phyloP scores from a whole-genome alignment of 2,113 vertebrate genomes.

The Platichthys stellatus region DNA sequence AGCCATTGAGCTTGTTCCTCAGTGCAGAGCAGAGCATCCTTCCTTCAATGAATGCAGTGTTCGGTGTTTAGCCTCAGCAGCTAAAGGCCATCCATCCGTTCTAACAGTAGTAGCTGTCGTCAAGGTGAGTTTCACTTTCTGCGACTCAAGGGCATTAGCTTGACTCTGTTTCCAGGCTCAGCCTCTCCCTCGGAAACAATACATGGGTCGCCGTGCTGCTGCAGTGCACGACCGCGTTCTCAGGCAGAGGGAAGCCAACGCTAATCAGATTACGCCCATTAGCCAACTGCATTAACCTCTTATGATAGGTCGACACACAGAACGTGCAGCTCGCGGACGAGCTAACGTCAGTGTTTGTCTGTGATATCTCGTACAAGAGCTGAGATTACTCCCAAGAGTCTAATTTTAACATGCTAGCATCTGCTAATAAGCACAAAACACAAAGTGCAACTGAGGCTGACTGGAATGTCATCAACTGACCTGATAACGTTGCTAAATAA shows the following conservation, averaged over 20 bases:
- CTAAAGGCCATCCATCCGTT: constrained; percentile 28
- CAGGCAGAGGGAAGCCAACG: constrained; percentile 29
- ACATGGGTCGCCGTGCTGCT: constrained; percentile 26
- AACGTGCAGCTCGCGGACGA: not conserved
- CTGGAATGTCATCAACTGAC: not conserved
- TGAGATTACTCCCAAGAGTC: not conserved
- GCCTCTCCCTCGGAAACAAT: constrained; percentile 57
- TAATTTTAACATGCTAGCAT: not conserved
- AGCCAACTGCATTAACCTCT: constrained; percentile 66
- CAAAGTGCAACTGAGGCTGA: not conserved
- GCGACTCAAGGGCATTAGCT: constrained; percentile 65
- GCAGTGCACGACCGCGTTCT: constrained; percentile 32
- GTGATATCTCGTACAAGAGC: not conserved
- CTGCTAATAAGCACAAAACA: not conserved
- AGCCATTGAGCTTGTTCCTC: constrained; percentile 18
- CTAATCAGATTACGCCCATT: constrained; percentile 68
- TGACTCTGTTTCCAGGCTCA: constrained; percentile 46
- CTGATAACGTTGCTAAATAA: not conserved
- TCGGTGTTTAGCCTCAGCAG: constrained; percentile 11
- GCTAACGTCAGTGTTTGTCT: not conserved
- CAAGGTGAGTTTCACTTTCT: constrained; percentile 75
- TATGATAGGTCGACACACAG: constrained; percentile 34
- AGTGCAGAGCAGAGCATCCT: constrained; percentile 19
- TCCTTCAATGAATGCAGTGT: constrained; percentile 26
- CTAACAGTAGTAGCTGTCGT: constrained; percentile 61